Conservation (phyloP, 2,888 invertebrate genomes). For the Ptychoptera contaminata region DNA sequence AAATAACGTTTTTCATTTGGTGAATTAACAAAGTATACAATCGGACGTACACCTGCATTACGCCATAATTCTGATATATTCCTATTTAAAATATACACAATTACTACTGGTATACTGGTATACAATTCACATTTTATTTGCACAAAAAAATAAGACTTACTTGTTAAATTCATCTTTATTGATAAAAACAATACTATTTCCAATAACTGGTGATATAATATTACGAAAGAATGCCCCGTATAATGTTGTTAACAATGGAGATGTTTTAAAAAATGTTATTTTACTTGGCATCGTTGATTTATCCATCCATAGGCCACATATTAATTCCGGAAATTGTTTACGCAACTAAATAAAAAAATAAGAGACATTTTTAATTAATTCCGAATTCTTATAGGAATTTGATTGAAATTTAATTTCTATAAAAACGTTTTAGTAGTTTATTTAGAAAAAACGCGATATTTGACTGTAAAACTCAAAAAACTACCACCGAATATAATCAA, state of each 20-base stretch:
- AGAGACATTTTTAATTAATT: neutral
- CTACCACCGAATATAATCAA: too few relatives aligned
- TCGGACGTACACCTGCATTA: slow-evolving; percentile 29
- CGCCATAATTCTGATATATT: slow-evolving; percentile 30
- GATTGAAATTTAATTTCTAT: neutral
- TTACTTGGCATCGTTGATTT: slow-evolving; percentile 21
- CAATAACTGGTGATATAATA: slow-evolving; percentile 29
- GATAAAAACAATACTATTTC: slow-evolving; percentile 28
- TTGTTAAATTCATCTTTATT: slow-evolving; percentile 30
- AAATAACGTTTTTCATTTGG: slow-evolving; percentile 32
- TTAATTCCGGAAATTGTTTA: slow-evolving; percentile 26
- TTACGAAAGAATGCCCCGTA: slow-evolving; percentile 30
- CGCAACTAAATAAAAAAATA: slow-evolving; percentile 20
- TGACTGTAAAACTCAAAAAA: too few relatives aligned
- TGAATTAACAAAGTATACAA: slow-evolving; percentile 31
- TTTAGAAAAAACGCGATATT: neutral
- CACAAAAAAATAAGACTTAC: slow-evolving; percentile 16
- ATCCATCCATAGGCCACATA: slow-evolving; percentile 30
- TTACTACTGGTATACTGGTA: neutral
- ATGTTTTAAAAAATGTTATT: slow-evolving; percentile 20
- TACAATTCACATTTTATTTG: too few relatives aligned
- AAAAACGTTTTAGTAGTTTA: neutral
- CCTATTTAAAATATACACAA: slow-evolving; percentile 13
- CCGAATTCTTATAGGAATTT: too few relatives aligned
- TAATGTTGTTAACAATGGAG: slow-evolving; percentile 27